Conservation (phyloP, 2,888 invertebrate species). For the Acrobasis suavella region DNA sequence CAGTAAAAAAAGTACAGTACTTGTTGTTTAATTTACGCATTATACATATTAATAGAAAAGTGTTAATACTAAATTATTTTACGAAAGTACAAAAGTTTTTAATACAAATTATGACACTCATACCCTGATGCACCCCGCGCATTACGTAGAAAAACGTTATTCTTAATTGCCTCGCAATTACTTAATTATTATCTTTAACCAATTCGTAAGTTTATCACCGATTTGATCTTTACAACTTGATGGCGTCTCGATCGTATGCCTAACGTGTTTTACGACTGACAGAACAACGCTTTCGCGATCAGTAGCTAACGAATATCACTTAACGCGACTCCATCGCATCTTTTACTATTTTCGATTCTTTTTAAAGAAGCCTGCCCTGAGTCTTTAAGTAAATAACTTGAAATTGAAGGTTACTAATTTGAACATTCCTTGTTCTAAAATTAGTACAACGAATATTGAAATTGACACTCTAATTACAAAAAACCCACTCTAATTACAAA, state of each 20-base stretch:
- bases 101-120: constrained; percentile 80
- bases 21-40: constrained; percentile 71
- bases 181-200: constrained; percentile 75
- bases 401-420: no score
- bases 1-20: constrained; percentile 78
- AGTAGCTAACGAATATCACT: constrained; percentile 47
- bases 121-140: constrained; percentile 83
- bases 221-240: constrained; percentile 44
- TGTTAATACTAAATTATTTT: constrained; percentile 75
- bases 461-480: background rate
- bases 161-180: constrained; percentile 77
- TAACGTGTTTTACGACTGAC: constrained; percentile 22
- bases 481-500: background rate
- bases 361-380: background rate
- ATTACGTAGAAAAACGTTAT: constrained; percentile 64
- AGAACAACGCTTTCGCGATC: constrained; percentile 34
- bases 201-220: constrained; percentile 79
- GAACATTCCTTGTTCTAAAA: no score
- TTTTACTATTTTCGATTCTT: constrained; percentile 22
- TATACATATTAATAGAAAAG: constrained; percentile 75
- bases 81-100: constrained; percentile 79
- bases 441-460: no score
- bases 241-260: constrained; percentile 32
- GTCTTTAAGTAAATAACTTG: background rate
- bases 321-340: constrained; percentile 57